A percentile compares a stretch with the other conserved stretches of the same genome.
Conservation (phyloP, 2,797 vertebrate species). For the Petrocephalus sullivani region DNA sequence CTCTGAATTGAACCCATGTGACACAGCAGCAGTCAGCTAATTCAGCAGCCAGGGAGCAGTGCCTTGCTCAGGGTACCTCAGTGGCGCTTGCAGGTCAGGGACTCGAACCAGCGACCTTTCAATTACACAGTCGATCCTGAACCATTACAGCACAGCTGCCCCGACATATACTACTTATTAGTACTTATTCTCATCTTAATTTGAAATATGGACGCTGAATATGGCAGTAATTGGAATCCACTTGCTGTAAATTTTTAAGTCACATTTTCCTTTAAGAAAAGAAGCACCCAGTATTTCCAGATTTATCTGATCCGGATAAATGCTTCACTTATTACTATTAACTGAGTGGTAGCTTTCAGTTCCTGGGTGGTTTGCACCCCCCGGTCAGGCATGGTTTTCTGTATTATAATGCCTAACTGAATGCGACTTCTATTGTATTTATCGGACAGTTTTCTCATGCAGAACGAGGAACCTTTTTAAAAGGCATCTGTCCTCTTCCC, state of each 20-base stretch:
- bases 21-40: too few relatives aligned
- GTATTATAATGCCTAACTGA: not conserved
- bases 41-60: too few relatives aligned
- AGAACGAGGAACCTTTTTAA: not conserved
- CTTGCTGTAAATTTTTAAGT: not conserved
- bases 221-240: not conserved
- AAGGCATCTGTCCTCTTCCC: not conserved
- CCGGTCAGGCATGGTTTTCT: not conserved
- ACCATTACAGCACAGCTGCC: too few relatives aligned
- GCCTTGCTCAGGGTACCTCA: too few relatives aligned
- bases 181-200: not conserved
- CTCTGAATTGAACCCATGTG: too few relatives aligned
- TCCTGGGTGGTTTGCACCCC: not conserved
- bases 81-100: too few relatives aligned
- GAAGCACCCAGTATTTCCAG: not conserved
- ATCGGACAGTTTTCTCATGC: not conserved
- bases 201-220: not conserved
- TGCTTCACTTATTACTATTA: conserved; percentile 9
- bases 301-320: not conserved
- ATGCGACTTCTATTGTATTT: not conserved
- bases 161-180: too few relatives aligned
- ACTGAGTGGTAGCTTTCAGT: not conserved
- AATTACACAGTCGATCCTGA: too few relatives aligned
- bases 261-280: not conserved
- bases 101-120: too few relatives aligned